phyloP scores from a whole-genome alignment of 2,888 invertebrate species.

The Patella depressa region DNA sequence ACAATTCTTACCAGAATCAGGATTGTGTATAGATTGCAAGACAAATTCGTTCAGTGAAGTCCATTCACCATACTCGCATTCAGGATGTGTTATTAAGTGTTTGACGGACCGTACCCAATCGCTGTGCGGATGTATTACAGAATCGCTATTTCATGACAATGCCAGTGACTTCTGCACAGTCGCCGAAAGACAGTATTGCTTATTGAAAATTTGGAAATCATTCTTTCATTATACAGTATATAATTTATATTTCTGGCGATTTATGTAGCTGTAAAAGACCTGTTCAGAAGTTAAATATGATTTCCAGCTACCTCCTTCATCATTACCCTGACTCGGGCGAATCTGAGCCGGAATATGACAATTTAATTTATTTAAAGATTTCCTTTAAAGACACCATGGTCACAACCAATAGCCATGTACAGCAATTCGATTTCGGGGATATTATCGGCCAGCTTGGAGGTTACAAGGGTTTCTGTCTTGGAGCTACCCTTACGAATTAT shows the following conservation, averaged over 20 bases:
- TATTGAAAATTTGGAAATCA: neutral
- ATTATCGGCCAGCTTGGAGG: neutral
- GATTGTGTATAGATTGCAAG: neutral
- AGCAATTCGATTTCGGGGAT: neutral
- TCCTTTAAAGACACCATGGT: neutral
- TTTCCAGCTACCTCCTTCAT: neutral
- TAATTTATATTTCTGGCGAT: neutral
- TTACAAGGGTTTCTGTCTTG: constrained; percentile 1
- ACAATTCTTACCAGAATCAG: constrained; percentile 2
- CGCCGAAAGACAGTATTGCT: neutral
- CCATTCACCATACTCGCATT: neutral
- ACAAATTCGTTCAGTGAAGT: neutral
- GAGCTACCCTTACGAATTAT: neutral
- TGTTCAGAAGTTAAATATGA: neutral
- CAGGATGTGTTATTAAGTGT: neutral
- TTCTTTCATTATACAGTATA: neutral
- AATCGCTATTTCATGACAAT: neutral
- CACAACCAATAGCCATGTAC: neutral
- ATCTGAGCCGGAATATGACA: neutral
- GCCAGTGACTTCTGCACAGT: neutral
- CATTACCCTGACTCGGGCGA: neutral
- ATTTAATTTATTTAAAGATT: neutral
- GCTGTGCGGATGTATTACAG: neutral
- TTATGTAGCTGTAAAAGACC: neutral
- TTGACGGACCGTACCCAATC: neutral